These are phyloP conservation scores for Neosilurus hyrtlii DNA, from an alignment of 2,797 vertebrate species.

Conservation along the genomic window DNA sequence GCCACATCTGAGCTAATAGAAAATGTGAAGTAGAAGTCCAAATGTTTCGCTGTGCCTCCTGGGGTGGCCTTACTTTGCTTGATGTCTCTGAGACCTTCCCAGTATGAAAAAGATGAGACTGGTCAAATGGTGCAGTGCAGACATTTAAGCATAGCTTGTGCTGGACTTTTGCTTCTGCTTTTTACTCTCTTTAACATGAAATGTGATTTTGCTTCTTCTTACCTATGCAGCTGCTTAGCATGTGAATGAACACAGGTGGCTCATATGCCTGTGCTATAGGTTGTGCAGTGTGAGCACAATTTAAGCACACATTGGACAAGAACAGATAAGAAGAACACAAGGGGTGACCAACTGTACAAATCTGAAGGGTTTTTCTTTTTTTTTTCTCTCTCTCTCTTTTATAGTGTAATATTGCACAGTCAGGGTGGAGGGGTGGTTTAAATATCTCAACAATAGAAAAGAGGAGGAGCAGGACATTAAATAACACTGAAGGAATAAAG, in stretches of 20 bases:
- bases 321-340: neutral
- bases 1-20: slow-evolving; percentile 52
- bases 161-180: neutral
- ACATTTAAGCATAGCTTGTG: neutral
- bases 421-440: too few relatives aligned
- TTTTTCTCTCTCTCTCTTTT: too few relatives aligned
- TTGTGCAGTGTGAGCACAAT: neutral
- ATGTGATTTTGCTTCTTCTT: neutral
- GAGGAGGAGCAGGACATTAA: neutral
- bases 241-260: neutral
- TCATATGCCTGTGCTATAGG: neutral
- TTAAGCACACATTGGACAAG: slow-evolving; percentile 1
- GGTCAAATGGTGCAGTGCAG: neutral
- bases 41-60: slow-evolving; percentile 25
- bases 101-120: slow-evolving; percentile 1
- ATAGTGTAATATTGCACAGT: too few relatives aligned
- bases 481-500: neutral
- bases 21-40: slow-evolving; percentile 37
- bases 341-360: neutral
- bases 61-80: slow-evolving; percentile 25
- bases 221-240: neutral
- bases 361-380: neutral
- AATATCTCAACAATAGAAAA: too few relatives aligned
- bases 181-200: neutral
- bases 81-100: slow-evolving; percentile 16